These are phyloP conservation scores for Eueides isabella DNA, from an alignment of 1,140 invertebrate genomes.

Conservation along the genomic window DNA sequence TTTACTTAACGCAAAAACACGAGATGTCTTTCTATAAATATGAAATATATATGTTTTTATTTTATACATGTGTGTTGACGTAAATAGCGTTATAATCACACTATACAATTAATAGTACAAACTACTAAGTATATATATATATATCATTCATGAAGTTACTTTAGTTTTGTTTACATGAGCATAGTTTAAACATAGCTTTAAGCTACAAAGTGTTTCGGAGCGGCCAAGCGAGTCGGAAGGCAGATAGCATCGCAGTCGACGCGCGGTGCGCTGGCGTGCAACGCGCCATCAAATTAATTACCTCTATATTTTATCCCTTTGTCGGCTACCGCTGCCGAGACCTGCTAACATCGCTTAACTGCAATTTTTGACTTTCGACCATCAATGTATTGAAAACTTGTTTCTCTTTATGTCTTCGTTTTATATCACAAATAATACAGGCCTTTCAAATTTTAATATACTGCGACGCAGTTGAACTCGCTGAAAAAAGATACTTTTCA, in stretches of 20 bases:
- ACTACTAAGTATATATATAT: neutral
- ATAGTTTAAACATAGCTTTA: constrained; percentile 23
- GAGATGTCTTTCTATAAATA: neutral
- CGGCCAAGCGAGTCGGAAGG: constrained; percentile 29
- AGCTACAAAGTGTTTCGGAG: constrained; percentile 20
- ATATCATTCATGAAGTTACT: neutral
- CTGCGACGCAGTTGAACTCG: neutral
- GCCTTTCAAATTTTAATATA: neutral
- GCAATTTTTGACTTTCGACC: constrained; percentile 44
- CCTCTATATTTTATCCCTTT: constrained; percentile 71
- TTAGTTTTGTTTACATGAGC: constrained; percentile 12
- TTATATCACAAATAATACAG: neutral
- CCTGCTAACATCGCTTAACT: constrained; percentile 50
- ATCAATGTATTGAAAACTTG: neutral
- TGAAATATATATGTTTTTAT: neutral
- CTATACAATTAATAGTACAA: neutral
- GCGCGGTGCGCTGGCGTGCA: constrained; percentile 44
- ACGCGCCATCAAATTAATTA: constrained; percentile 72
- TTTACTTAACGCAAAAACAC: neutral
- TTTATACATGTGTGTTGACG: neutral
- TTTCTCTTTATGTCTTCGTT: neutral
- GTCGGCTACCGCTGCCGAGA: constrained; percentile 57
- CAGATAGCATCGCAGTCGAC: constrained; percentile 51
- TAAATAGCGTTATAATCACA: neutral
- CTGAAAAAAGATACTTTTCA: neutral